Base-by-base conservation (phyloP, 1,140 invertebrate species). In the Drosophila miranda region DNA sequence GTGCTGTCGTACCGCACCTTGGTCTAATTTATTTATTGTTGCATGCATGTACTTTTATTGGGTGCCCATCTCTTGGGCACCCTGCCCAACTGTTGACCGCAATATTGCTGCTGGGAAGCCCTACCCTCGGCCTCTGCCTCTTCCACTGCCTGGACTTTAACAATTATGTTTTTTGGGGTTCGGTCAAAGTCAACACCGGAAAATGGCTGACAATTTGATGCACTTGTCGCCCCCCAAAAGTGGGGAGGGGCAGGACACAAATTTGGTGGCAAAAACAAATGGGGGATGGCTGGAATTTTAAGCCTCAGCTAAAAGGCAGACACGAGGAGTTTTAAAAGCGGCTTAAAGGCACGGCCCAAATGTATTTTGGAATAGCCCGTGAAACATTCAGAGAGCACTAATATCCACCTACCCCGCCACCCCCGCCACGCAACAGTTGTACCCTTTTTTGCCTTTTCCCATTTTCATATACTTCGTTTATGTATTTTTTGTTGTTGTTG, bases 1-100 rank as follows among this genome's bases (percentile, higher is more conserved):
- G 7, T 14, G 21, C 30, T 44, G 19, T 30, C 16, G 11, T 34
- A 71, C 75, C 73, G 81, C 81, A 84, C 77, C 81, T 84, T 84
- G 77, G 71, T 81, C 81, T 84, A 84, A 84, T 86, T 84, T 84
- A 84, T 84, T 84, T 84, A 84, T 84, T 84, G 77, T 73, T 73
- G 63, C 67, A 60, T 73, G 75, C 80, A 84, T 83, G 81, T 84
- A 59, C 78, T 77, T 86, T 86, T 80, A 80, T 84, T 80, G 81
- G 66, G 56, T 78, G 80, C 71, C 23, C 23, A 26, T 26, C 23
- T 16, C 16, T 16, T 23, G 5, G 5, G 23, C 19, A 4, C 8
- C 44, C 6, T 5, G 38, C 34, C n/a, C 16, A 14, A 30, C 34
- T 30, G 44, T 43, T 52, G 53, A 74, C 60, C 70, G 28, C 71